Percentiles rank a stretch among this genome's conserved stretches.
Evolutionary conservation across 1,140 invertebrate species (phyloP).

Genomic region (Zaprionus ornatus): DNA sequence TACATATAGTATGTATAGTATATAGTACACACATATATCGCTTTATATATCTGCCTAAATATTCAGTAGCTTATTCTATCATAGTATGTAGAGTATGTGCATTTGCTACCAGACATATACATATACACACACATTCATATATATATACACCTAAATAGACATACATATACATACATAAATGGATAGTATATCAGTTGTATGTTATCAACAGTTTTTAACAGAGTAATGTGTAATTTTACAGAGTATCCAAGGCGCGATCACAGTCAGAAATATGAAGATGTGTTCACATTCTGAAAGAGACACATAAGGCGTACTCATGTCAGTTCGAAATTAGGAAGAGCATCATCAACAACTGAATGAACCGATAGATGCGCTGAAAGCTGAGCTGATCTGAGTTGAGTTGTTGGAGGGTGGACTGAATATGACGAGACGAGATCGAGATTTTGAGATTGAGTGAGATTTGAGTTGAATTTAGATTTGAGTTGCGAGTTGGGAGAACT

Average conservation of each 20-base stretch:
- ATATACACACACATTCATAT: constrained; percentile 4
- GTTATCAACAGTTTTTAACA: constrained; percentile 20
- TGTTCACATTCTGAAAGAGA: constrained; percentile 84
- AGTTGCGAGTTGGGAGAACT: constrained; percentile 40
- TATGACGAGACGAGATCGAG: constrained; percentile 51
- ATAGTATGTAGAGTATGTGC: too few species aligned
- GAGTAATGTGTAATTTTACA: constrained; percentile 71
- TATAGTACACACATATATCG: background rate
- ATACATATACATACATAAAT: background rate
- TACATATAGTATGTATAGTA: constrained; percentile 32
- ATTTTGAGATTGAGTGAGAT: constrained; percentile 44
- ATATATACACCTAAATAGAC: background rate
- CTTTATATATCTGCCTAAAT: constrained; percentile 44
- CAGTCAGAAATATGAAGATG: constrained; percentile 83
- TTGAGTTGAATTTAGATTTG: constrained; percentile 34
- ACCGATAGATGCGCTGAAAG: constrained; percentile 41
- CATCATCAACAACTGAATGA: constrained; percentile 75
- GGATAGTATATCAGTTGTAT: constrained; percentile 31
- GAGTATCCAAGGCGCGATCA: constrained; percentile 83
- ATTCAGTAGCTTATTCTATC: constrained; percentile 69
- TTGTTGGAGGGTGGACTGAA: constrained; percentile 13
- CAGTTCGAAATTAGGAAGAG: constrained; percentile 77
- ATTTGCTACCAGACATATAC: constrained; percentile 30
- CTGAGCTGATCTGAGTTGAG: constrained; percentile 34
- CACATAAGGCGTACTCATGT: constrained; percentile 82